Percentiles rank a stretch among this genome's conserved stretches.
These are phyloP conservation scores for Paradoxurus hermaphroditus DNA, from an alignment of 2,113 vertebrate genomes.

Conservation along the genomic window DNA sequence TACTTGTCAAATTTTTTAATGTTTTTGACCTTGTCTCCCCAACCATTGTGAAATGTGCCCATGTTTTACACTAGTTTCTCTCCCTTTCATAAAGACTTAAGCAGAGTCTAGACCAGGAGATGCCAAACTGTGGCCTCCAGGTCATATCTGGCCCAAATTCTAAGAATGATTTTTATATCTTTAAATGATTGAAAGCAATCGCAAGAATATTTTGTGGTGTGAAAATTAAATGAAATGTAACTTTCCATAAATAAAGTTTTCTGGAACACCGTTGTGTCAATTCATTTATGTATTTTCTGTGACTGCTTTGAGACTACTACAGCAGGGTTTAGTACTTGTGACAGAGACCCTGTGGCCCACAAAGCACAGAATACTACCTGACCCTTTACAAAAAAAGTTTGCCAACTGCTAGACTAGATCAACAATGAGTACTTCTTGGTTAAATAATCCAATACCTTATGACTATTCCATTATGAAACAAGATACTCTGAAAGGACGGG, in stretches of 20 bases:
- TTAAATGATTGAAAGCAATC: neutral
- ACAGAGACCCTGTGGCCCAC: neutral
- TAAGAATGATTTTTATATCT: neutral
- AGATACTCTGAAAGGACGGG: constrained; percentile 5
- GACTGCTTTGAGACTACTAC: neutral
- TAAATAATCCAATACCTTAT: constrained; percentile 46
- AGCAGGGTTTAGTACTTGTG: neutral
- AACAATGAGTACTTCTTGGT: neutral
- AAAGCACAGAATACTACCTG: neutral
- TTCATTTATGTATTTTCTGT: neutral
- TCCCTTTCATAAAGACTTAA: neutral
- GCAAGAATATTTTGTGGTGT: neutral
- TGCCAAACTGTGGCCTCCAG: neutral
- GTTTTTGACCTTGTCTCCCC: neutral
- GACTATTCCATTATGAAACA: constrained; percentile 15
- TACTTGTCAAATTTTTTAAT: neutral
- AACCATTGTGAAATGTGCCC: neutral
- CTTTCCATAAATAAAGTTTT: constrained; percentile 7
- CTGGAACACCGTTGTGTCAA: neutral
- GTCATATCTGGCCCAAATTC: neutral
- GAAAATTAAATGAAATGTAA: constrained; percentile 18
- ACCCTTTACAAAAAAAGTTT: constrained; percentile 23
- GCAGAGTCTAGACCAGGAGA: neutral
- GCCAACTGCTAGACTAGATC: neutral
- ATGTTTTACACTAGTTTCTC: constrained; percentile 1